Percentiles rank a stretch among this genome's conserved stretches.
Evolutionary conservation across 2,797 vertebrate species (phyloP).

Genomic region (Argya squamiceps): DNA sequence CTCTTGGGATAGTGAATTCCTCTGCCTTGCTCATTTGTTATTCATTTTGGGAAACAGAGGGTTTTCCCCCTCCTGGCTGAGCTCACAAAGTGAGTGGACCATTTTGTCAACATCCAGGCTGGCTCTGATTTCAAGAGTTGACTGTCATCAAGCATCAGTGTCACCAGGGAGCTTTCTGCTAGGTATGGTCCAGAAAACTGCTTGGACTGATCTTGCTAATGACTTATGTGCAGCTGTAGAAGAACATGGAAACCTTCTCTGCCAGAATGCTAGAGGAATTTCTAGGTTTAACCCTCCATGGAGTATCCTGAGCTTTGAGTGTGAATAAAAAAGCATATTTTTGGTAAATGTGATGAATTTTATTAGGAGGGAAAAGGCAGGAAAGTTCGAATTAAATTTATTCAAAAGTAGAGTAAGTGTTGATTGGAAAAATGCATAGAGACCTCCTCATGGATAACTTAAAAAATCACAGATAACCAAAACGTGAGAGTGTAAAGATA

Average conservation of each 20-base stretch:
- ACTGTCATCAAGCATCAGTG: slow-evolving; percentile 56
- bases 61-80: neutral
- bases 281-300: slow-evolving; percentile 20
- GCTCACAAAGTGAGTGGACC: neutral
- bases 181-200: slow-evolving; percentile 37
- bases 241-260: slow-evolving; percentile 39
- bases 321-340: neutral
- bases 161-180: slow-evolving; percentile 26
- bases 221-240: slow-evolving; percentile 41
- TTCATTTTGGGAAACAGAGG: neutral
- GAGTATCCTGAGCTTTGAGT: neutral
- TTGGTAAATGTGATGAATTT: slow-evolving; percentile 14
- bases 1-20: neutral
- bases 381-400: neutral
- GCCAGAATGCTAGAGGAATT: slow-evolving; percentile 37
- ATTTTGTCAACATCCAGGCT: slow-evolving; percentile 30
- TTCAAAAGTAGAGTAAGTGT: neutral
- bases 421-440: neutral
- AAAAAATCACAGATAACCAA: neutral
- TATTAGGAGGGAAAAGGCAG: neutral
- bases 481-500: neutral
- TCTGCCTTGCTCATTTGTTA: neutral
- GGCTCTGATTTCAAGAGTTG: slow-evolving; percentile 38
- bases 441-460: neutral
- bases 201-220: neutral